Evolutionary conservation across 2,113 vertebrate species (phyloP), one percentile per base, ranked within the genome.

Genomic region (Lipophrys pholis): DNA sequence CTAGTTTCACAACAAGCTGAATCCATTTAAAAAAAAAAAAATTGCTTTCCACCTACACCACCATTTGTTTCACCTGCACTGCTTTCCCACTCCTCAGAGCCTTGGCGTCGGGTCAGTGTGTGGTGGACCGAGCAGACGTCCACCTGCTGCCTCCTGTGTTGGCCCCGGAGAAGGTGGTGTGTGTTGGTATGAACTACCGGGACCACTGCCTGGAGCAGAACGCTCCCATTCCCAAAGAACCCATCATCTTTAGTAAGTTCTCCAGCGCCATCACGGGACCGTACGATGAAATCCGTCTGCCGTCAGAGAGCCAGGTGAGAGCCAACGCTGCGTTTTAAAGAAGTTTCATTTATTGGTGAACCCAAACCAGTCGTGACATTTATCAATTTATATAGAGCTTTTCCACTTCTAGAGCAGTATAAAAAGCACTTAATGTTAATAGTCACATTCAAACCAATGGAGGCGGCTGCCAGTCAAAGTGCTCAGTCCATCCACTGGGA

Each of bases 211-310:
- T 84, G 84, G 98, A 99, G 89, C 97, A 97, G 93, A 94, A 93
- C 0, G 92, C 87, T 6, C 92, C 87, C 0, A 90, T 97, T 65
- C 97, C 97, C 8, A 85, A 69, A 57, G 94, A 98, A 14, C 97
- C 97, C 1, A 89, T 99, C 88, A 97, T 99, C 90, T 99, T 99
- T 92, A 98, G 90, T 96, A 99, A 99, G 90, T 99, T 99, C 65
- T 82, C 94, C 89, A 98, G 95, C 7, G 84, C 94, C 86, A 96
- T 99, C 62, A 87, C 93, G 0, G 97, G 97, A 0, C 97, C 97
- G 3, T 96, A 93, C 0, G 95, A 97, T 1, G 87, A 95, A 68
- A 94, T 99, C 9, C 3, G 91, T 48, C 93, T 95, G 68, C 97
- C 97, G 0, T 14, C 87, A 0, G 89, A 95, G 80, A 99, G 95